Percentiles rank a stretch among this genome's conserved stretches.
phyloP scores from a whole-genome alignment of 1,140 invertebrate species.

The Euglossa dilemma region DNA sequence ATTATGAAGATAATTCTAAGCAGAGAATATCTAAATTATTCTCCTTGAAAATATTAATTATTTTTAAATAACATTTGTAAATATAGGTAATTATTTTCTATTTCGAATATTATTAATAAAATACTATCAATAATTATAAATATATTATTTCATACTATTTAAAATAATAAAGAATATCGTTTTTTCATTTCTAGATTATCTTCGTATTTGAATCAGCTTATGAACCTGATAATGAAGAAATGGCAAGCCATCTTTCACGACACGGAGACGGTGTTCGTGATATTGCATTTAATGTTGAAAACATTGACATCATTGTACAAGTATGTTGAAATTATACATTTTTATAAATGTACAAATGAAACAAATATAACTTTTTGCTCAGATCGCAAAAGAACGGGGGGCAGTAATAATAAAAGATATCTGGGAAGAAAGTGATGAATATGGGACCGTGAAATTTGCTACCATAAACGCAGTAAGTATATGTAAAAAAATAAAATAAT shows the following conservation, averaged over 20 bases:
- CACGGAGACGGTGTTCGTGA: slow-evolving; percentile 99
- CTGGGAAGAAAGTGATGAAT: slow-evolving; percentile 94
- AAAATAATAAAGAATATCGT: background rate
- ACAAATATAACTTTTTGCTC: slow-evolving; percentile 62
- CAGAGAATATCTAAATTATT: background rate
- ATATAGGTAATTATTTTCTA: background rate
- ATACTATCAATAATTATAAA: background rate
- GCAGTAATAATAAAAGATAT: slow-evolving; percentile 93
- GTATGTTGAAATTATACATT: slow-evolving; percentile 75
- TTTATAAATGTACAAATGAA: background rate
- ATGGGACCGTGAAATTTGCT: slow-evolving; percentile 93
- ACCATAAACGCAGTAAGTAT: slow-evolving; percentile 92
- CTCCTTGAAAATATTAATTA: background rate
- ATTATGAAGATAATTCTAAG: too few species aligned
- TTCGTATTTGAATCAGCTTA: slow-evolving; percentile 97
- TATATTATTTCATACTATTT: background rate
- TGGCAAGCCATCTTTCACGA: slow-evolving; percentile 90
- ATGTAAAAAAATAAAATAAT: background rate
- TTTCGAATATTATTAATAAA: too few species aligned
- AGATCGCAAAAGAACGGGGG: slow-evolving; percentile 92
- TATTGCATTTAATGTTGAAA: slow-evolving; percentile 96
- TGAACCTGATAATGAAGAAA: slow-evolving; percentile 89
- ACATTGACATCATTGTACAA: slow-evolving; percentile 93
- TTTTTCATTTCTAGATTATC: slow-evolving; percentile 86
- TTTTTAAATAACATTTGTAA: background rate